Evolutionary conservation across 2,888 invertebrate species (phyloP).

Genomic region (Malachius bipustulatus): DNA sequence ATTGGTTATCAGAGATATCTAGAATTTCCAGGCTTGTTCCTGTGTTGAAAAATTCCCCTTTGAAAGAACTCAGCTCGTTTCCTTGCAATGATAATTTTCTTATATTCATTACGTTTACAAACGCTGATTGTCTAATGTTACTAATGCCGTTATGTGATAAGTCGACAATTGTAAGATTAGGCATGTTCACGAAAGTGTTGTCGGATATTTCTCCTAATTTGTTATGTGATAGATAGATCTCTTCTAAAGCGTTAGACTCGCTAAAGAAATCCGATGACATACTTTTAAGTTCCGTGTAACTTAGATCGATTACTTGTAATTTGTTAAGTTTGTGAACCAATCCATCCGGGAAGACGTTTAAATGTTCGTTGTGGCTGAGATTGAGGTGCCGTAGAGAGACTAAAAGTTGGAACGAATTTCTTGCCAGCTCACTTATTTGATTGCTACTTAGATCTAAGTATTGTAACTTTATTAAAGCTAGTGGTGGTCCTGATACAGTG

Average conservation of each 20-base stretch:
- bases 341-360: slow-evolving; percentile 49
- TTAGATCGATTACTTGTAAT: slow-evolving; percentile 59
- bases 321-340: slow-evolving; percentile 60
- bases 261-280: slow-evolving; percentile 61
- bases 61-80: slow-evolving; percentile 68
- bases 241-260: slow-evolving; percentile 52
- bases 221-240: slow-evolving; percentile 61
- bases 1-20: slow-evolving; percentile 67
- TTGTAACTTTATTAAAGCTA: slow-evolving; percentile 52
- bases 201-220: slow-evolving; percentile 64
- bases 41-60: slow-evolving; percentile 75
- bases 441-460: slow-evolving; percentile 70
- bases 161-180: slow-evolving; percentile 62
- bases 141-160: slow-evolving; percentile 68
- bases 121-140: slow-evolving; percentile 61
- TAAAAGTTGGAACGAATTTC: slow-evolving; percentile 54
- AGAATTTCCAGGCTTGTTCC: slow-evolving; percentile 69
- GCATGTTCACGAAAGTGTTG: slow-evolving; percentile 63
- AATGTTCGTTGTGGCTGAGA: slow-evolving; percentile 60
- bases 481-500: slow-evolving; percentile 50
- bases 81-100: slow-evolving; percentile 58
- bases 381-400: slow-evolving; percentile 60
- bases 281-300: slow-evolving; percentile 59
- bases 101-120: slow-evolving; percentile 65
- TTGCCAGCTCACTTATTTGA: slow-evolving; percentile 57